Evolutionary conservation across 2,888 invertebrate genomes (phyloP).

Genomic region (Dinocampus coccinellae): DNA sequence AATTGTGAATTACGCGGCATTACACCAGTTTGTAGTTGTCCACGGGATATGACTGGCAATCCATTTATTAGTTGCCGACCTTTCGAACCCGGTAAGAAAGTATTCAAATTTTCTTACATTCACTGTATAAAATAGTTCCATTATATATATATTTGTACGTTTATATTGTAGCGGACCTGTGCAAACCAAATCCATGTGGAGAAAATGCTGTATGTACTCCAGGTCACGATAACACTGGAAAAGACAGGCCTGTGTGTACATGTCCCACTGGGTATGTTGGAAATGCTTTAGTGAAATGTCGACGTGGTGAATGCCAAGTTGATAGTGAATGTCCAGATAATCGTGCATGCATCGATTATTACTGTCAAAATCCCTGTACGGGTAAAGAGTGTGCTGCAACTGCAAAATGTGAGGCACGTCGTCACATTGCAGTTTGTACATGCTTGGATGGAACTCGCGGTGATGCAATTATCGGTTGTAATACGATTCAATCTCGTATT

Average conservation of each 20-base stretch:
- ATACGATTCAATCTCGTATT: constrained; percentile 46
- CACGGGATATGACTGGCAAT: constrained; percentile 88
- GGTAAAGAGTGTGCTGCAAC: constrained; percentile 82
- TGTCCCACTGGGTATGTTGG: constrained; percentile 84
- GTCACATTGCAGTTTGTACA: constrained; percentile 86
- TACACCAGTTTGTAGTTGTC: constrained; percentile 89
- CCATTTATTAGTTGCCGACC: constrained; percentile 86
- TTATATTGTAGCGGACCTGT: constrained; percentile 83
- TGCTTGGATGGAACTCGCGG: constrained; percentile 79
- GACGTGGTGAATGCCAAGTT: constrained; percentile 82
- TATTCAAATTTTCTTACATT: constrained; percentile 22
- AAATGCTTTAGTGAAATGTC: constrained; percentile 80
- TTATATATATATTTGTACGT: constrained; percentile 69
- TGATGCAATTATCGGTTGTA: constrained; percentile 73
- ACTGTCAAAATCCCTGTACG: constrained; percentile 78
- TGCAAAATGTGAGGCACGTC: constrained; percentile 81
- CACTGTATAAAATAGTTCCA: too few relatives aligned
- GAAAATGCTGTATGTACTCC: constrained; percentile 83
- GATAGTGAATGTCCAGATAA: constrained; percentile 83
- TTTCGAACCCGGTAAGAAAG: constrained; percentile 79
- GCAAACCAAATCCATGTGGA: constrained; percentile 90
- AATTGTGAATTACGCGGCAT: constrained; percentile 84
- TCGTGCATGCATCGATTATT: constrained; percentile 83
- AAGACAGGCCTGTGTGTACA: constrained; percentile 88
- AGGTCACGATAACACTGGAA: constrained; percentile 85